Conservation (phyloP, 2,113 vertebrate species). For the Anas platyrhynchos region DNA sequence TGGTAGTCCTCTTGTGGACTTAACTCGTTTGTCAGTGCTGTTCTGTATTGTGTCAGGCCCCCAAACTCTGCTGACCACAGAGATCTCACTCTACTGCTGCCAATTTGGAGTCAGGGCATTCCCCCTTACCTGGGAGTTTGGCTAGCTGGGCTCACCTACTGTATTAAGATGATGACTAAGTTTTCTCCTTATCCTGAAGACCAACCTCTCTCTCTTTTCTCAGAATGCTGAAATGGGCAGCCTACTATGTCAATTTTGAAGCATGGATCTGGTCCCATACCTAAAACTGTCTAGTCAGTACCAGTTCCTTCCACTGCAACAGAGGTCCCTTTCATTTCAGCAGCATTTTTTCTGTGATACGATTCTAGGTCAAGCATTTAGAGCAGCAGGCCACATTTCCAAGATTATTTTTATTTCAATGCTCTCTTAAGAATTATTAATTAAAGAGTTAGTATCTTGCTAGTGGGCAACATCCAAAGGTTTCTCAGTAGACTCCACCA, state of each 20-base stretch:
- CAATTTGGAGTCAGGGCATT: neutral
- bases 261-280: neutral
- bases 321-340: neutral
- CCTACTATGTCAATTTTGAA: neutral
- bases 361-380: neutral
- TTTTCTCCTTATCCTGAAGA: neutral
- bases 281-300: neutral
- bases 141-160: neutral
- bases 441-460: neutral
- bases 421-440: slow-evolving; percentile 13
- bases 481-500: neutral
- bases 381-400: neutral
- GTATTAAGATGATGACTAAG: neutral
- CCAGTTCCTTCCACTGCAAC: neutral
- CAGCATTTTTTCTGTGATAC: neutral
- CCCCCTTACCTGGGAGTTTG: neutral
- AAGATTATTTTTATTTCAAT: neutral
- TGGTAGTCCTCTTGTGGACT: neutral
- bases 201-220: neutral
- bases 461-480: neutral
- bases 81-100: neutral
- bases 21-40: neutral
- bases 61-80: neutral
- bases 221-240: neutral
- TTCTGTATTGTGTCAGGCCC: neutral